phyloP scores from a whole-genome alignment of 1,140 invertebrate species.

The Lamellibrachia luymesi region DNA sequence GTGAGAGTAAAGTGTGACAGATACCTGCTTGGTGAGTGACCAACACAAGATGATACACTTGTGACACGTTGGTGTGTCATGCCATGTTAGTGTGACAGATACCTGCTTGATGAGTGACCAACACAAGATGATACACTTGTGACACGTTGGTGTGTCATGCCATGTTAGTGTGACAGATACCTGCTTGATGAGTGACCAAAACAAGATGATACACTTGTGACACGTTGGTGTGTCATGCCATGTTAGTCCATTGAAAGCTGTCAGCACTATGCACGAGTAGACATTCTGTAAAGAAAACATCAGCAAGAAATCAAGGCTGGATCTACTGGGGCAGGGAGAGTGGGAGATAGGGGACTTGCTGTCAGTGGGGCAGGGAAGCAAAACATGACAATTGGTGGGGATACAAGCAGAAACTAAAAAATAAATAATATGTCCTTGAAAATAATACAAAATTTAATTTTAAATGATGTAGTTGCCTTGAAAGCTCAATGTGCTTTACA shows the following conservation, averaged over 20 bases:
- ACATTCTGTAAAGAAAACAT: conserved; percentile 37
- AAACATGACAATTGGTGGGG: no score
- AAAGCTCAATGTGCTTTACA: no score
- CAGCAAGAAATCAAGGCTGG: conserved; percentile 58
- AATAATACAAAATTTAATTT: no score
- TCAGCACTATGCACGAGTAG: conserved; percentile 47
- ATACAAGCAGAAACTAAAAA: no score
- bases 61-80: conserved; percentile 66
- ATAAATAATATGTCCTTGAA: no score
- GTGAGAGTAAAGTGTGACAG: no score
- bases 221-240: conserved; percentile 75
- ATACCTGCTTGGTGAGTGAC: no score
- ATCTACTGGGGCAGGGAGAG: background rate
- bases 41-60: no score
- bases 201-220: no score
- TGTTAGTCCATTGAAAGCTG: conserved; percentile 67
- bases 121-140: conserved; percentile 72
- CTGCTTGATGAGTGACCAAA: no score
- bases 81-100: conserved; percentile 68
- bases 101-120: conserved; percentile 62
- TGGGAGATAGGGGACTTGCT: background rate
- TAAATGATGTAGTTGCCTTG: no score
- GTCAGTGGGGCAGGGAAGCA: background rate
- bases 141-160: conserved; percentile 77
- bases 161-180: conserved; percentile 60